phyloP scores from a whole-genome alignment of 1,140 invertebrate genomes.

The Zaprionus tsacasi region DNA sequence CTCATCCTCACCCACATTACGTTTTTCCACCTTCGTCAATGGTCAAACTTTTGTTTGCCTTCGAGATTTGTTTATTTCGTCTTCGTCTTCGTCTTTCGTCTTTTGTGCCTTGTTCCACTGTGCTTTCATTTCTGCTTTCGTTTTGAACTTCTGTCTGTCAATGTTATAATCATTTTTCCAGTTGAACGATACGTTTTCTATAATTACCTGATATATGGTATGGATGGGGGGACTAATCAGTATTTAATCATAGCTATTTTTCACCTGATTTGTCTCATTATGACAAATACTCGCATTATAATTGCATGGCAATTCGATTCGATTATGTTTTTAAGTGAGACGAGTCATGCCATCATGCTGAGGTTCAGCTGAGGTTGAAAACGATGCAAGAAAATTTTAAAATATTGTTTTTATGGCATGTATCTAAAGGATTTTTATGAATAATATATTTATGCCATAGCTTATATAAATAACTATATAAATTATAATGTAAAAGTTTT shows the following conservation, averaged over 20 bases:
- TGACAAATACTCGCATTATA: conserved; percentile 34
- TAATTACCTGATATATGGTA: conserved; percentile 32
- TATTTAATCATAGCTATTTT: conserved; percentile 66
- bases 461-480: not conserved
- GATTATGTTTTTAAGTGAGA: conserved; percentile 37
- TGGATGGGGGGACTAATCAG: conserved; percentile 48
- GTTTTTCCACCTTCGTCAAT: conserved; percentile 20
- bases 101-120: conserved; percentile 24
- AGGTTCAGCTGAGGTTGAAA: conserved; percentile 22
- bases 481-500: not conserved
- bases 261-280: conserved; percentile 45
- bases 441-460: not conserved
- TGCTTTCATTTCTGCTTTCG: conserved; percentile 53
- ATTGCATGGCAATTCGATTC: conserved; percentile 33
- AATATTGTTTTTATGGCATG: not conserved
- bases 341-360: conserved; percentile 23
- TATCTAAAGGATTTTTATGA: not conserved
- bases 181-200: conserved; percentile 52
- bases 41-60: conserved; percentile 37
- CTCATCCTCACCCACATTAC: not conserved
- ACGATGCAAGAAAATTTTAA: not conserved
- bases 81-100: conserved; percentile 21
- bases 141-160: conserved; percentile 50
- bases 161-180: conserved; percentile 64
- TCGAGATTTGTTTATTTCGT: conserved; percentile 27